A percentile compares a stretch with the other conserved stretches of the same genome.
Conservation (phyloP, 2,113 vertebrate species). For the Dromas ardeola region DNA sequence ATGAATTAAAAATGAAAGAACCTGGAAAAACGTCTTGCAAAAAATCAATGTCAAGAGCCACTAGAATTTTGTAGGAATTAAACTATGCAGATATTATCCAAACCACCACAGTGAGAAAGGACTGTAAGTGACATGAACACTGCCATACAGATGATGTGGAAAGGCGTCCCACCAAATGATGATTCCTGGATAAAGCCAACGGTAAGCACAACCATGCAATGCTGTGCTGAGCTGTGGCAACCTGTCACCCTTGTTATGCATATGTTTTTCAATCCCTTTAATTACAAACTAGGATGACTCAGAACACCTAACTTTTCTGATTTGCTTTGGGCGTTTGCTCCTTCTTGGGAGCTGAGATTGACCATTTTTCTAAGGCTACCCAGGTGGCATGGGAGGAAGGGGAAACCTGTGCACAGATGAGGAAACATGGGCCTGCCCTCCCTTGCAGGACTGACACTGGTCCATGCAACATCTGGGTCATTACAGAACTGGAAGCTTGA, state of each 20-base stretch:
- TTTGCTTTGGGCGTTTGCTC: neutral
- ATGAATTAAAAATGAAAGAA: constrained; percentile 66
- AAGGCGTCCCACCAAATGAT: neutral
- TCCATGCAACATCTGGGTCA: neutral
- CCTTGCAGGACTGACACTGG: neutral
- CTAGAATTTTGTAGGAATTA: neutral
- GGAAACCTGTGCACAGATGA: neutral
- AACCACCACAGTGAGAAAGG: neutral
- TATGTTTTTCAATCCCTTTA: neutral
- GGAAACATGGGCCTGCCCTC: neutral
- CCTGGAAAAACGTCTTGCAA: constrained; percentile 43
- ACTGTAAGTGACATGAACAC: neutral
- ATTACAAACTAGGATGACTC: neutral
- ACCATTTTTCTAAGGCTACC: neutral
- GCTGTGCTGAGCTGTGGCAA: neutral
- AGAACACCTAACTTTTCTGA: neutral
- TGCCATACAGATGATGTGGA: neutral
- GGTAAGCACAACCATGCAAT: neutral
- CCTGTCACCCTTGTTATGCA: neutral
- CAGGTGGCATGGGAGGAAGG: neutral
- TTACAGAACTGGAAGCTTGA: neutral
- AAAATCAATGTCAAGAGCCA: constrained; percentile 7
- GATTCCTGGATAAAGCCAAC: neutral
- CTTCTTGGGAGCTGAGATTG: neutral
- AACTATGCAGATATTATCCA: neutral